phyloP scores from a whole-genome alignment of 1,140 invertebrate genomes.

The Goniozus legneri region DNA sequence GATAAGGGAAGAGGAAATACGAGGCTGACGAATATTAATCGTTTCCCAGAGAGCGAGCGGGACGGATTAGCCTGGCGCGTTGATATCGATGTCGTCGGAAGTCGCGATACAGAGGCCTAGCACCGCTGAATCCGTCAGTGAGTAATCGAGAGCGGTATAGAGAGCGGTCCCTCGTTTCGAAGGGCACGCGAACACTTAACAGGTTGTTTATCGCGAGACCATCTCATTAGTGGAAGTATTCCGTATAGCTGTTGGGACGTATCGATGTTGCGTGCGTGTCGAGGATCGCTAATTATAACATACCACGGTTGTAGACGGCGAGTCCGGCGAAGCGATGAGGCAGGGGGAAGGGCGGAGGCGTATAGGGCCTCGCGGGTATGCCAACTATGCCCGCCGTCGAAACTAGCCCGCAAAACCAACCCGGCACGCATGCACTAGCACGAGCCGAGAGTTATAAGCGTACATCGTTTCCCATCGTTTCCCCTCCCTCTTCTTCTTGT shows the following conservation, averaged over 20 bases:
- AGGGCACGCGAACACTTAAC: slow-evolving; percentile 15
- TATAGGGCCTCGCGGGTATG: too few relatives aligned
- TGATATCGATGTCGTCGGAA: too few relatives aligned
- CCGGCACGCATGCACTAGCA: neutral
- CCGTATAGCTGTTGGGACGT: slow-evolving; percentile 27
- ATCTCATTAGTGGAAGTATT: slow-evolving; percentile 34
- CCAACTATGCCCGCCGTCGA: slow-evolving; percentile 19
- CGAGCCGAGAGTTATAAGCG: slow-evolving; percentile 3
- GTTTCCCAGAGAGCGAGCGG: too few relatives aligned
- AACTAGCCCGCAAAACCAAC: neutral
- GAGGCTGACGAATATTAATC: too few relatives aligned
- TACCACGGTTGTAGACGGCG: too few relatives aligned
- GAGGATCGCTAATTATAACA: slow-evolving; percentile 35
- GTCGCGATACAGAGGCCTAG: too few relatives aligned
- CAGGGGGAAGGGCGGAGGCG: slow-evolving; percentile 28
- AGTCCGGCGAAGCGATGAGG: too few relatives aligned
- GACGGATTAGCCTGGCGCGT: too few relatives aligned
- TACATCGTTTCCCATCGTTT: neutral
- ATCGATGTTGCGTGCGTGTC: slow-evolving; percentile 29
- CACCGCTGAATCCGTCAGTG: too few relatives aligned
- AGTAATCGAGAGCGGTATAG: too few relatives aligned
- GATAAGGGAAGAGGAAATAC: too few relatives aligned
- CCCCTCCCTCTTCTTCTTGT: neutral
- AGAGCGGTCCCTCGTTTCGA: too few relatives aligned
- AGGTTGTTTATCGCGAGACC: slow-evolving; percentile 26